Evolutionary conservation across 1,140 invertebrate species (phyloP).

Genomic region (Goniozus legneri): DNA sequence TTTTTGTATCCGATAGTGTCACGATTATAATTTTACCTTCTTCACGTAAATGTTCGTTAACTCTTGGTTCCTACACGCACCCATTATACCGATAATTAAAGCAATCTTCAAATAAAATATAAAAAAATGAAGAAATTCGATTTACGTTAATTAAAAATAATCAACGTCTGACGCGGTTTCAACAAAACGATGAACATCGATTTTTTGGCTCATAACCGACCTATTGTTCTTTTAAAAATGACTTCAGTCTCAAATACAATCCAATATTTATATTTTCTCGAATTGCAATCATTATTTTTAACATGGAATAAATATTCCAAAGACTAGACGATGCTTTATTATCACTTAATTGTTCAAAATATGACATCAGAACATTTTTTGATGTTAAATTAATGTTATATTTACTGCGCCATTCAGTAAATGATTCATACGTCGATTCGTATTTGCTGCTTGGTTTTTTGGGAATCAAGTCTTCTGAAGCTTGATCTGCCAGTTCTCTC

Average conservation of each 20-base stretch:
- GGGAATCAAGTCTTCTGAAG: not conserved
- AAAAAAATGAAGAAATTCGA: not conserved
- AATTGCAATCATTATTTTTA: not conserved
- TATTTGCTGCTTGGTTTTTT: slow-evolving; percentile 2
- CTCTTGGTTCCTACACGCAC: not conserved
- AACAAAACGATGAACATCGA: slow-evolving; percentile 2
- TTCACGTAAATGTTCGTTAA: not conserved
- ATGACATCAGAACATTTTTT: slow-evolving; percentile 1
- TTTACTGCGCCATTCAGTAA: not conserved
- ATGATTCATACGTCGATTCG: slow-evolving; percentile 2
- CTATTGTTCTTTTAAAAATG: slow-evolving; percentile 17
- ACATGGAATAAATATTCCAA: slow-evolving; percentile 4
- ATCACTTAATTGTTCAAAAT: slow-evolving; percentile 3
- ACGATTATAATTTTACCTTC: not conserved
- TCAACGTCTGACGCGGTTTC: slow-evolving; percentile 3
- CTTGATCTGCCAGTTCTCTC: not conserved
- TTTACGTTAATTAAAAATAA: not conserved
- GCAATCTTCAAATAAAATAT: not conserved
- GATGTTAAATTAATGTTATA: not conserved
- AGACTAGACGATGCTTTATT: not conserved
- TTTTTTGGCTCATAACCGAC: slow-evolving; percentile 6
- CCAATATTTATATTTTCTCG: slow-evolving; percentile 2
- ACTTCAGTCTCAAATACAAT: not conserved
- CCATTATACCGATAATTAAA: not conserved
- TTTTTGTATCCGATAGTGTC: not conserved